A percentile compares a stretch with the other conserved stretches of the same genome.
Evolutionary conservation across 2,113 vertebrate species (phyloP).

Genomic region (Ranitomeya variabilis): DNA sequence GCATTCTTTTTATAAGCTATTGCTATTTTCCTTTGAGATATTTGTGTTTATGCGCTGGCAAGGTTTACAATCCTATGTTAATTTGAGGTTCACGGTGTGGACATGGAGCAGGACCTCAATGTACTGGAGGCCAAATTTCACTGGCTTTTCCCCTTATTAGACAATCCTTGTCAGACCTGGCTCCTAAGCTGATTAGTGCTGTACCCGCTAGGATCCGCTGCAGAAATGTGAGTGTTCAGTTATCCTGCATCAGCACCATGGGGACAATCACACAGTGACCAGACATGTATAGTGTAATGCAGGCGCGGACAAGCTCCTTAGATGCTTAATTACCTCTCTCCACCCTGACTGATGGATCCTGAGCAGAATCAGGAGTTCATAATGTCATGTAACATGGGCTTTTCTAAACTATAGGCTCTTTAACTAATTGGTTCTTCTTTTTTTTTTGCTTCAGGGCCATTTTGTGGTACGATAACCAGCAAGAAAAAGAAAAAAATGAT

Average conservation of each 20-base stretch:
- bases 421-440: not conserved
- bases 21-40: too few species aligned
- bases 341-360: too few species aligned
- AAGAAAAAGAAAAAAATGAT: conserved; percentile 99
- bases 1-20: too few species aligned
- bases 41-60: not conserved
- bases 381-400: not conserved
- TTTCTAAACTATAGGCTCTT: not conserved
- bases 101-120: not conserved
- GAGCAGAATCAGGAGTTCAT: too few species aligned
- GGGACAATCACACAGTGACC: too few species aligned
- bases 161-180: not conserved
- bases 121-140: not conserved
- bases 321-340: too few species aligned
- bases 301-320: too few species aligned
- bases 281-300: too few species aligned
- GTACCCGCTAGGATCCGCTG: too few species aligned
- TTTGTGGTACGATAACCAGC: conserved; percentile 87
- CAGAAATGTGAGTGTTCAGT: too few species aligned
- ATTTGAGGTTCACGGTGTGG: not conserved
- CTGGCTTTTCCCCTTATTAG: not conserved
- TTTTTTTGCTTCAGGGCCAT: conserved; percentile 78
- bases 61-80: not conserved
- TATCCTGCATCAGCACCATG: too few species aligned
- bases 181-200: too few species aligned